These are phyloP conservation scores for Dallia pectoralis DNA, from an alignment of 2,797 vertebrate genomes.

Conservation along the genomic window DNA sequence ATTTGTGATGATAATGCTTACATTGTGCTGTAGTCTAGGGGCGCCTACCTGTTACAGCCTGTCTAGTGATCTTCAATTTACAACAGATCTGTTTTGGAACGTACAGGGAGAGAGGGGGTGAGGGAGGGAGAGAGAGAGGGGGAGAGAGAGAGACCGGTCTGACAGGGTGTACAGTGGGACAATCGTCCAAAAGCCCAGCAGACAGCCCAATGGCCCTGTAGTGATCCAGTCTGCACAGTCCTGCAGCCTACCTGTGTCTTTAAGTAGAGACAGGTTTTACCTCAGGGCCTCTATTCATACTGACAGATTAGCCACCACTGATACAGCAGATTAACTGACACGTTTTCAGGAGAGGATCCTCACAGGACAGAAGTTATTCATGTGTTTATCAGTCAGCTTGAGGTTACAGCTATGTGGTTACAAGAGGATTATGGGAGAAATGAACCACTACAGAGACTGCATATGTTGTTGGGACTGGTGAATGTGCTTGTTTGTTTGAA, in stretches of 20 bases:
- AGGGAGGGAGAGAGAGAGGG: no score
- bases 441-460: neutral
- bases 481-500: neutral
- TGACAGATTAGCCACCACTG: slow-evolving; percentile 70
- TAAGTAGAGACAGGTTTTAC: slow-evolving; percentile 69
- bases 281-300: slow-evolving; percentile 67
- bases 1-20: no score
- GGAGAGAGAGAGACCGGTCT: neutral
- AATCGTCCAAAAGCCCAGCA: no score
- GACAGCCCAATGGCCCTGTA: no score
- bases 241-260: slow-evolving; percentile 48
- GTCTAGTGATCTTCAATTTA: no score
- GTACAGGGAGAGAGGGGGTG: no score
- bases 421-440: neutral
- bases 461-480: neutral
- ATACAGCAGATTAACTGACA: slow-evolving; percentile 53
- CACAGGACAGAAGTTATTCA: slow-evolving; percentile 28
- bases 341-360: slow-evolving; percentile 62
- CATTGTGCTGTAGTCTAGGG: no score
- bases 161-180: neutral
- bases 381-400: neutral
- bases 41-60: no score
- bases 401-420: neutral
- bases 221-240: neutral
- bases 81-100: no score